These are phyloP conservation scores for Harpalus rufipes DNA, from an alignment of 2,888 invertebrate genomes.

Conservation along the genomic window DNA sequence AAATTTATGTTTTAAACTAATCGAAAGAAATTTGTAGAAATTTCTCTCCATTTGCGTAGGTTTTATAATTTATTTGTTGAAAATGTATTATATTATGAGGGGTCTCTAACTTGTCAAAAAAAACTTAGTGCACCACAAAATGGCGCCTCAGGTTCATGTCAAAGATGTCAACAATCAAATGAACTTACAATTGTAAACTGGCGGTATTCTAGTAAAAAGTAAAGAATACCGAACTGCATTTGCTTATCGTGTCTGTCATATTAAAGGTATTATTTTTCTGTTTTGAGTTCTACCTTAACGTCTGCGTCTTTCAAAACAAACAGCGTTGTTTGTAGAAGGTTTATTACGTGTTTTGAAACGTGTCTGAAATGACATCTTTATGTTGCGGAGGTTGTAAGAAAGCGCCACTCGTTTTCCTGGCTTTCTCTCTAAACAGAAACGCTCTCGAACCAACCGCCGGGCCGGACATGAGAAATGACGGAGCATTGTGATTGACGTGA, in stretches of 20 bases:
- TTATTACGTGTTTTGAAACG: slow-evolving; percentile 77
- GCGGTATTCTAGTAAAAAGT: neutral
- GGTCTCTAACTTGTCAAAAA: no score
- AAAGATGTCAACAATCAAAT: no score
- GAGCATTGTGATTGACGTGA: neutral
- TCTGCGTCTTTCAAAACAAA: slow-evolving; percentile 73
- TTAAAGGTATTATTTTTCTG: slow-evolving; percentile 18
- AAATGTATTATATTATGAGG: no score
- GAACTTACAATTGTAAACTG: neutral
- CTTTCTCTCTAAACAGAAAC: slow-evolving; percentile 15
- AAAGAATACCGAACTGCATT: neutral
- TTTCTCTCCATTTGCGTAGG: no score
- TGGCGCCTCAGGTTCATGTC: no score
- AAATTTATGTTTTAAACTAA: no score
- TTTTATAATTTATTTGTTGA: no score
- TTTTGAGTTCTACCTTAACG: slow-evolving; percentile 63
- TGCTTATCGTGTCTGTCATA: neutral
- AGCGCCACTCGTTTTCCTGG: neutral
- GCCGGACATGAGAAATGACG: neutral
- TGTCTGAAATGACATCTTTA: slow-evolving; percentile 76
- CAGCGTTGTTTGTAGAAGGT: slow-evolving; percentile 73
- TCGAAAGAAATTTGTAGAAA: no score
- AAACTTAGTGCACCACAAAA: no score
- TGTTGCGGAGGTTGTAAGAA: slow-evolving; percentile 73
- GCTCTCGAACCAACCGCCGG: neutral